Evolutionary conservation across 2,888 invertebrate species (phyloP).

Genomic region (Vanessa cardui): DNA sequence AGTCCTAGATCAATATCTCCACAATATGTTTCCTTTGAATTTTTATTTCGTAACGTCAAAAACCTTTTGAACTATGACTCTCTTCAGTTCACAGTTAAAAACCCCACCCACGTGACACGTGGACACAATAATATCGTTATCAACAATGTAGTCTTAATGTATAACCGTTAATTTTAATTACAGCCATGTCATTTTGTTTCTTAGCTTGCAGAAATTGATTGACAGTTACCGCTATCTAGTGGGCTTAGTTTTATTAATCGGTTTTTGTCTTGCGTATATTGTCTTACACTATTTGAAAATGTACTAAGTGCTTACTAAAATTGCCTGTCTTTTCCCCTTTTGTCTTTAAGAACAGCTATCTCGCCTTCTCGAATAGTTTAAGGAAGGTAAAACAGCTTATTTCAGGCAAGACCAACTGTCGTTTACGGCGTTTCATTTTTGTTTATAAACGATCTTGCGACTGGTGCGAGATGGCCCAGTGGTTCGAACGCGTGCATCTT

Average conservation of each 20-base stretch:
- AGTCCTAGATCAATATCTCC: too few species aligned
- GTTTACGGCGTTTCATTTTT: too few species aligned
- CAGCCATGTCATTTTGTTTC: neutral
- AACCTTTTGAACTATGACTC: neutral
- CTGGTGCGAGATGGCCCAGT: too few species aligned
- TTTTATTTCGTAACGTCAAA: neutral
- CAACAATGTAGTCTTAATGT: neutral
- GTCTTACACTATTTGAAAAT: too few species aligned
- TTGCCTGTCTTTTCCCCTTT: too few species aligned
- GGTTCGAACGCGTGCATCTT: too few species aligned
- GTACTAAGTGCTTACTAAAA: too few species aligned
- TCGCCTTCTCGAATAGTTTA: too few species aligned
- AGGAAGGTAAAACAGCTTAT: too few species aligned
- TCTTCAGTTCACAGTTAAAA: neutral
- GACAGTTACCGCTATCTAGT: constrained; percentile 4
- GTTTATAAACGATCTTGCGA: too few species aligned
- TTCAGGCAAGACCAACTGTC: too few species aligned
- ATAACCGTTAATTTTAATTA: constrained; percentile 9
- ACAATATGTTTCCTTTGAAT: neutral
- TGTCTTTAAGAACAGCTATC: too few species aligned
- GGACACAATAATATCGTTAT: neutral
- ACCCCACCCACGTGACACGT: neutral
- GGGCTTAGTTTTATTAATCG: neutral
- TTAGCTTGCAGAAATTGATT: neutral
- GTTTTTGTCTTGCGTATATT: neutral